These are phyloP conservation scores for Cassiopea xamachana DNA, from an alignment of 30 jellyfish, hydroid and myxozoan genomes.

Conservation along the genomic window DNA sequence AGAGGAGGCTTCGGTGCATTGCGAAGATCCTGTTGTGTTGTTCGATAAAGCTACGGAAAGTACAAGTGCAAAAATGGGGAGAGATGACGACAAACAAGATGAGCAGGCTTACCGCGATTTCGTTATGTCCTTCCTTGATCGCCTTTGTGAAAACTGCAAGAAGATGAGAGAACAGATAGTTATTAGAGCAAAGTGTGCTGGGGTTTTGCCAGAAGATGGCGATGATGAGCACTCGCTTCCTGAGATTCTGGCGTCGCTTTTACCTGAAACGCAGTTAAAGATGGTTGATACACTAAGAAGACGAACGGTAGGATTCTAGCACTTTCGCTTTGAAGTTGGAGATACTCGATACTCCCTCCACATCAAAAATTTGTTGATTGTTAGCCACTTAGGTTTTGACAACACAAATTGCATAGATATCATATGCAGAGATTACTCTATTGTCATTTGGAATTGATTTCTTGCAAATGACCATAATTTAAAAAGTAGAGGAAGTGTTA, in stretches of 20 bases:
- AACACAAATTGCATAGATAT: too few species aligned
- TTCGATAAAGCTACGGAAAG: conserved; percentile 9
- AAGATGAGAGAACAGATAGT: conserved; percentile 64
- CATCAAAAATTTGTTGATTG: too few species aligned
- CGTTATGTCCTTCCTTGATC: conserved; percentile 47
- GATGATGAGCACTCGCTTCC: conserved; percentile 37
- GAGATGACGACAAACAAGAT: conserved; percentile 9
- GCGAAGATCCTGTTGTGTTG: neutral
- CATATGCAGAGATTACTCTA: too few species aligned
- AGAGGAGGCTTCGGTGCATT: neutral
- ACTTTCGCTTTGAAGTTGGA: neutral
- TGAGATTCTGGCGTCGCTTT: conserved; percentile 13
- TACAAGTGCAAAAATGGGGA: conserved; percentile 37
- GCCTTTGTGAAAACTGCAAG: conserved; percentile 66
- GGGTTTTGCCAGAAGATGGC: conserved; percentile 31
- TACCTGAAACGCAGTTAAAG: conserved; percentile 37
- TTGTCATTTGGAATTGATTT: too few species aligned
- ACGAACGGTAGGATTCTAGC: conserved; percentile 62
- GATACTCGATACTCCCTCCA: too few species aligned
- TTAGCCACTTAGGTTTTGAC: too few species aligned
- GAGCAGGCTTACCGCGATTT: conserved; percentile 39
- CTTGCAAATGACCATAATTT: too few species aligned
- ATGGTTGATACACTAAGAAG: conserved; percentile 57
- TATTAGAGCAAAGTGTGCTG: conserved; percentile 47
- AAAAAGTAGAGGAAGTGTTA: too few species aligned